Conservation (phyloP, 2,888 invertebrate genomes). For the Caenorhabditis drosophilae region DNA sequence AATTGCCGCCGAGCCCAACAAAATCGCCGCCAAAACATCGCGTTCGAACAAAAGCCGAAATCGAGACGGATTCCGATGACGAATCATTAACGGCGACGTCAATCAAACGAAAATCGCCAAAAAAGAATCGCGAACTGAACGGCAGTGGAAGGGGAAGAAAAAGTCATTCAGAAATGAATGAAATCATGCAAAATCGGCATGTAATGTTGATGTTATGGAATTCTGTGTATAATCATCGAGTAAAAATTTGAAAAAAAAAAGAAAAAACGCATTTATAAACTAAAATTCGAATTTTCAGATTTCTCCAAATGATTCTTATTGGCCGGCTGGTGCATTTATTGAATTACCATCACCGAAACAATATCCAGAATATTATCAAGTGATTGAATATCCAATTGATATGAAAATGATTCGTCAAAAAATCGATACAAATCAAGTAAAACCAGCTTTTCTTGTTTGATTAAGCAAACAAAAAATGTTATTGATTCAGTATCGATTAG, state of each 20-base stretch:
- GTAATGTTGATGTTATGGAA: slow-evolving; percentile 80
- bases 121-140: slow-evolving; percentile 27
- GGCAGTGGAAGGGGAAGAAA: slow-evolving; percentile 3
- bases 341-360: slow-evolving; percentile 91
- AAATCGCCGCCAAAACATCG: slow-evolving; percentile 10
- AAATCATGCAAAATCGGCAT: slow-evolving; percentile 8
- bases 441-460: no score
- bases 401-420: slow-evolving; percentile 80
- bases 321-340: slow-evolving; percentile 90
- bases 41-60: slow-evolving; percentile 18
- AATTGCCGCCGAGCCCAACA: slow-evolving; percentile 6
- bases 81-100: slow-evolving; percentile 2
- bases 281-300: no score
- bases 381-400: slow-evolving; percentile 92
- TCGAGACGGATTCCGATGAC: slow-evolving; percentile 29
- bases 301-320: slow-evolving; percentile 74
- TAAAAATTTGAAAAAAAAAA: slow-evolving; percentile 37
- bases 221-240: slow-evolving; percentile 70
- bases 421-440: slow-evolving; percentile 67
- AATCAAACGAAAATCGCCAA: slow-evolving; percentile 24
- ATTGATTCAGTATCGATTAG: slow-evolving; percentile 60
- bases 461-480: no score
- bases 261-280: slow-evolving; percentile 5
- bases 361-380: slow-evolving; percentile 95
- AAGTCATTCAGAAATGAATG: slow-evolving; percentile 13